Conservation (phyloP, 2,113 vertebrate genomes). For the Acrocephalus kingi region DNA sequence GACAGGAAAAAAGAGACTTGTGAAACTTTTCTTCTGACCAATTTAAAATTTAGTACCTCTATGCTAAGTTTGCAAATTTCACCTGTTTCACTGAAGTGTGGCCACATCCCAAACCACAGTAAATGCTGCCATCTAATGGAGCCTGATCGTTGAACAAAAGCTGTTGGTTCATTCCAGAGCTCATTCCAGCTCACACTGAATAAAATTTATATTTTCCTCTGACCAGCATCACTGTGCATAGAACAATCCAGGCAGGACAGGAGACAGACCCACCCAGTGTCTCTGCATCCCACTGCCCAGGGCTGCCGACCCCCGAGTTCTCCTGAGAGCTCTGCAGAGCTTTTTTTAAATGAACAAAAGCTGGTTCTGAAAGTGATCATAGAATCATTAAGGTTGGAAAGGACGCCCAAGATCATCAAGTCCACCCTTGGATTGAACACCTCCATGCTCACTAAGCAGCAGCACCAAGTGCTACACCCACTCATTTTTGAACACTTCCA, state of each 20-base stretch:
- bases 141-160: neutral
- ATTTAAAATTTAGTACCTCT: neutral
- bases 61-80: fast-evolving
- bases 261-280: neutral
- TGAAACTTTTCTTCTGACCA: neutral
- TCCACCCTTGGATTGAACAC: neutral
- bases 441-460: neutral
- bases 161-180: neutral
- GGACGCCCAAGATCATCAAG: neutral
- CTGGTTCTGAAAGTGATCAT: neutral
- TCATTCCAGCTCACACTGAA: neutral
- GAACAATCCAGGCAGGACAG: neutral
- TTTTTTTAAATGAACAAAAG: neutral
- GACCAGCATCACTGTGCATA: neutral
- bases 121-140: slow-evolving; percentile 66
- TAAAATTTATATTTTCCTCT: neutral
- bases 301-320: neutral
- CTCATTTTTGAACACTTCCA: neutral
- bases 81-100: neutral
- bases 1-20: neutral
- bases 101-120: neutral
- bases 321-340: neutral
- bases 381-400: neutral
- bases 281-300: neutral
- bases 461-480: neutral